phyloP scores from a whole-genome alignment of 2,797 vertebrate species.

The Aulostomus chinensis region DNA sequence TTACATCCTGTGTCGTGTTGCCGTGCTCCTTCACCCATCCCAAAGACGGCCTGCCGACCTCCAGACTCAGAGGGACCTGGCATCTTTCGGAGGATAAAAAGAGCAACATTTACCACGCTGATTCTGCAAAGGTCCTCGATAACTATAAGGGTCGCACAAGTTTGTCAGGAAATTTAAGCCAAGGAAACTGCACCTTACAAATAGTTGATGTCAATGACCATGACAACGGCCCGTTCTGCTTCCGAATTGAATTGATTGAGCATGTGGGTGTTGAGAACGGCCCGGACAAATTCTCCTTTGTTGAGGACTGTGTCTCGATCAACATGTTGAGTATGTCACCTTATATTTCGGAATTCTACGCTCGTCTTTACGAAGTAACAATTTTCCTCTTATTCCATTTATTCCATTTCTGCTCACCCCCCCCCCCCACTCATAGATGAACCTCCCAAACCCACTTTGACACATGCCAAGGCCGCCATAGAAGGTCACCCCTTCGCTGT shows the following conservation, averaged over 20 bases:
- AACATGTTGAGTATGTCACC: slow-evolving; percentile 39
- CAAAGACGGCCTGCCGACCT: background rate
- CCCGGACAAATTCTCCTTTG: slow-evolving; percentile 46
- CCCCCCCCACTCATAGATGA: slow-evolving; percentile 37
- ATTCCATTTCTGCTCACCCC: background rate
- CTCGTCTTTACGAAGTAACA: background rate
- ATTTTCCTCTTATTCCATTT: background rate
- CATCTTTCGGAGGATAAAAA: accelerated
- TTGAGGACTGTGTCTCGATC: slow-evolving; percentile 30
- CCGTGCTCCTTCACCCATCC: slow-evolving; percentile 69
- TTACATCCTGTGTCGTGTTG: slow-evolving; percentile 70
- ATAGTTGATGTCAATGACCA: slow-evolving; percentile 35
- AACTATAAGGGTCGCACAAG: slow-evolving; percentile 48
- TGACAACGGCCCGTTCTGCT: slow-evolving; percentile 69
- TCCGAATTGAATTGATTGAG: slow-evolving; percentile 56
- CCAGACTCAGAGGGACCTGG: slow-evolving; percentile 61
- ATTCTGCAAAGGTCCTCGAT: accelerated
- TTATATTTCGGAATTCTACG: background rate
- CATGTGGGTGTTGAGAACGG: no score
- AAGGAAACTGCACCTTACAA: slow-evolving; percentile 67
- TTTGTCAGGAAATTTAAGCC: slow-evolving; percentile 46
- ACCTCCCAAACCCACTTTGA: background rate
- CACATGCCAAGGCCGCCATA: accelerated
- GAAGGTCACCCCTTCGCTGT: slow-evolving; percentile 31
- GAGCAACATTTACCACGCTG: slow-evolving; percentile 8